phyloP scores from a whole-genome alignment of 2,797 vertebrate genomes.

The Choloepus didactylus region DNA sequence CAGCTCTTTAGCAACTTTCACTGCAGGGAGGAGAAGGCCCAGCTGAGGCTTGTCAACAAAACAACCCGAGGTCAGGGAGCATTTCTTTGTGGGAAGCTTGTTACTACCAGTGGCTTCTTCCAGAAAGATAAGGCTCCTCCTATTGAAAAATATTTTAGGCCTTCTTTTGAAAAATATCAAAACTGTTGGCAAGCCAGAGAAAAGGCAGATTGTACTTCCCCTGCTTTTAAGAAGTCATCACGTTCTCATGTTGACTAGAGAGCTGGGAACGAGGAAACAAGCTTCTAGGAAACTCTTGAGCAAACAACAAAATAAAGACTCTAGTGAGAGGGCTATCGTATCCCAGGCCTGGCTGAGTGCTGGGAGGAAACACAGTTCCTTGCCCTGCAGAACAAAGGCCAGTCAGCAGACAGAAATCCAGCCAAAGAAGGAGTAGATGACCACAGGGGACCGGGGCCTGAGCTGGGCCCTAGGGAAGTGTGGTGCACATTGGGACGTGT shows the following conservation, averaged over 20 bases:
- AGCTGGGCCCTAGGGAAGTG: background rate
- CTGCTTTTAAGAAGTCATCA: slow-evolving; percentile 62
- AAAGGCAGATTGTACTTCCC: slow-evolving; percentile 52
- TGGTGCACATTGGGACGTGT: background rate
- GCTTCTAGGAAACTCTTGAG: slow-evolving; percentile 54
- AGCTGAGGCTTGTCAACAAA: slow-evolving; percentile 64
- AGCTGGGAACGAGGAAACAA: background rate
- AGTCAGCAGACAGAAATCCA: background rate
- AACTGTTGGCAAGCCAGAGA: slow-evolving; percentile 58
- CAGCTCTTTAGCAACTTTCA: slow-evolving; percentile 45
- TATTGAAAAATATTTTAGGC: slow-evolving; percentile 65
- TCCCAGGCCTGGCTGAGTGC: background rate
- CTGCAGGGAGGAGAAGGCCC: slow-evolving; percentile 21
- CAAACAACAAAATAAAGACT: slow-evolving; percentile 8
- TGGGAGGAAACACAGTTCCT: background rate
- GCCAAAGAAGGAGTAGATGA: background rate
- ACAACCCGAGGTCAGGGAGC: background rate
- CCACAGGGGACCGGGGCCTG: background rate
- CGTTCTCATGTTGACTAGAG: slow-evolving; percentile 18
- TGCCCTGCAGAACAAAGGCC: background rate
- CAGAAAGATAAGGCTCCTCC: slow-evolving; percentile 56
- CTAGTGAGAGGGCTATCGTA: background rate
- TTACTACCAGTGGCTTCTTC: slow-evolving; percentile 50
- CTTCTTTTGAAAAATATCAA: slow-evolving; percentile 49
- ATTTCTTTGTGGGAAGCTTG: slow-evolving; percentile 50